These are phyloP conservation scores for Deroplatys truncata DNA, from an alignment of 2,888 invertebrate genomes.

Conservation along the genomic window DNA sequence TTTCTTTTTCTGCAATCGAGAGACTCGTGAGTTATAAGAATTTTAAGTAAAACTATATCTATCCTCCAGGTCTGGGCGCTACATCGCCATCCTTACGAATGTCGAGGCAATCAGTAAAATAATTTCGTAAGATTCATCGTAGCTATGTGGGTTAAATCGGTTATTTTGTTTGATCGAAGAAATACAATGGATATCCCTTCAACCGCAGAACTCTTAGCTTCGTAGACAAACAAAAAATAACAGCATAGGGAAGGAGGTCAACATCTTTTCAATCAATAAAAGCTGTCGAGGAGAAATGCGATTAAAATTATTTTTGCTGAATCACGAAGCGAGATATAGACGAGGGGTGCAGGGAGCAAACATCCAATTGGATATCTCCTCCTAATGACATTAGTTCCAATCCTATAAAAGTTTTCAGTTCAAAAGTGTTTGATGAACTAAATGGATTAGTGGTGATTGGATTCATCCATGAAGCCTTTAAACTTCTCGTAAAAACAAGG, in stretches of 20 bases:
- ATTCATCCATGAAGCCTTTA: conserved; percentile 19
- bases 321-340: background rate
- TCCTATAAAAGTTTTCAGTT: conserved; percentile 16
- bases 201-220: background rate
- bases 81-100: background rate
- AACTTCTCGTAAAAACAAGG: conserved; percentile 2
- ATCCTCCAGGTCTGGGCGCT: too few relatives aligned
- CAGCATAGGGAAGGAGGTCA: background rate
- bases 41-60: too few relatives aligned
- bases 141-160: background rate
- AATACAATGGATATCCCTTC: background rate
- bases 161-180: background rate
- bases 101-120: background rate
- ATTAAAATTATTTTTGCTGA: background rate
- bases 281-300: background rate
- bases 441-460: conserved; percentile 14
- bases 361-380: background rate
- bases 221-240: background rate
- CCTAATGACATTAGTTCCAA: conserved; percentile 5
- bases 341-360: background rate
- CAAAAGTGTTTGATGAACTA: conserved; percentile 16
- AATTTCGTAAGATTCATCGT: background rate
- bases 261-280: background rate
- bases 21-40: too few relatives aligned
- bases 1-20: too few relatives aligned